Base-by-base conservation (phyloP, 2,113 vertebrate genomes). In the Haemorhous mexicanus region DNA sequence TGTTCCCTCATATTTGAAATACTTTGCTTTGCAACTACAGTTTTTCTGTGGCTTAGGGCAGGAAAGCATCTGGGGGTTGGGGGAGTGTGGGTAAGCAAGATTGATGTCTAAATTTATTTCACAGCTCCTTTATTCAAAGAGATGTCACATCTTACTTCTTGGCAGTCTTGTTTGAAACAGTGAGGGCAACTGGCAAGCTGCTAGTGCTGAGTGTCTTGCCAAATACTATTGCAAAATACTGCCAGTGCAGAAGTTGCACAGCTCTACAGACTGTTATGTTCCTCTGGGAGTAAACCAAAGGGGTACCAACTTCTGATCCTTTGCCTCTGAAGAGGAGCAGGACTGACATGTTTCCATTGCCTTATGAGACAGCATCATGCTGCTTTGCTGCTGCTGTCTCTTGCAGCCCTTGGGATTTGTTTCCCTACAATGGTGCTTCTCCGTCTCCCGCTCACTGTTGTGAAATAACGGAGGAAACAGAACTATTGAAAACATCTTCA, bases 181-280 rank as follows among this genome's bases (percentile, higher is more conserved):
- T 26, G 66, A 88, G 89, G 68, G 56, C 1, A 43, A 89, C 82
- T 62, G 64, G 68, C 75, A 85, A 63, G 50, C 82, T 90, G 93
- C 64, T 70, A n/a, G 19, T 76, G 52, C 70, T 44, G 18, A 82
- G 26, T 77, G 66, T 61, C 61, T 93, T 76, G 88, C 86, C 84
- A 97, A 66, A 84, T 55, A 33, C 49, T 64, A 49, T 83, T 95
- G 72, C 85, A 92, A 94, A 90, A 93, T 21, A n/a, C 41, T 87
- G 59, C 88, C 69, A 49, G 56, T 86, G 74, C 69, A 77, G 32
- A 73, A 94, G 69, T 90, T 92, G 59, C 33, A 3, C 70, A 88
- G 89, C 63, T 76, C 93, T 32, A 56, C 46, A 84, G 72, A 68
- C 79, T 20, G 8, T 83, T 89, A 68, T 0, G 7, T 89, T 94